phyloP scores from a whole-genome alignment of 2,797 vertebrate genomes.

The Coregonus ussuriensis region DNA sequence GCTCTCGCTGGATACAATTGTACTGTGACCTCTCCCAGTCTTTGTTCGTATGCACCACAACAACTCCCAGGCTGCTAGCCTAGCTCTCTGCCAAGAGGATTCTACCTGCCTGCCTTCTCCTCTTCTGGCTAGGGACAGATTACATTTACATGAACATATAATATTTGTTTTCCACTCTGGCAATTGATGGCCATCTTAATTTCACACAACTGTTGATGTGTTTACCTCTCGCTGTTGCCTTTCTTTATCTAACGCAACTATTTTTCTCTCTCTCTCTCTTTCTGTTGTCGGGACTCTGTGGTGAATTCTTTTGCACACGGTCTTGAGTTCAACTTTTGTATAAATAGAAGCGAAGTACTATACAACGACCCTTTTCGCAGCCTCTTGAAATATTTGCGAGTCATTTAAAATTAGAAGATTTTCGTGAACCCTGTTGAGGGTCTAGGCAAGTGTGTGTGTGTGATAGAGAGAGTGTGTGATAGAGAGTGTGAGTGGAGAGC shows the following conservation, averaged over 20 bases:
- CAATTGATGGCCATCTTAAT: constrained; percentile 70
- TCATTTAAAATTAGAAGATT: constrained; percentile 65
- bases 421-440: constrained; percentile 45
- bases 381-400: constrained; percentile 59
- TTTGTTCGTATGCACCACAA: constrained; percentile 68
- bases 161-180: constrained; percentile 69
- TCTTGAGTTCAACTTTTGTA: constrained; percentile 45
- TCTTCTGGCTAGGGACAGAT: constrained; percentile 56
- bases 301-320: constrained; percentile 27
- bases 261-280: constrained; percentile 10
- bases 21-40: constrained; percentile 63
- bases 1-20: constrained; percentile 52
- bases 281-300: constrained; percentile 10
- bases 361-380: constrained; percentile 32
- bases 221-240: constrained; percentile 47
- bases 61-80: constrained; percentile 43
- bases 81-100: constrained; percentile 48
- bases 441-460: constrained; percentile 45
- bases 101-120: constrained; percentile 44
- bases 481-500: neutral
- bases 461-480: neutral
- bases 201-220: constrained; percentile 59
- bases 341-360: constrained; percentile 55
- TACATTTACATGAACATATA: constrained; percentile 76
- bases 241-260: constrained; percentile 27